A percentile compares a stretch with the other conserved stretches of the same genome.
Evolutionary conservation across 1,140 invertebrate species (phyloP).

Genomic region (Hesperophylax magnus): DNA sequence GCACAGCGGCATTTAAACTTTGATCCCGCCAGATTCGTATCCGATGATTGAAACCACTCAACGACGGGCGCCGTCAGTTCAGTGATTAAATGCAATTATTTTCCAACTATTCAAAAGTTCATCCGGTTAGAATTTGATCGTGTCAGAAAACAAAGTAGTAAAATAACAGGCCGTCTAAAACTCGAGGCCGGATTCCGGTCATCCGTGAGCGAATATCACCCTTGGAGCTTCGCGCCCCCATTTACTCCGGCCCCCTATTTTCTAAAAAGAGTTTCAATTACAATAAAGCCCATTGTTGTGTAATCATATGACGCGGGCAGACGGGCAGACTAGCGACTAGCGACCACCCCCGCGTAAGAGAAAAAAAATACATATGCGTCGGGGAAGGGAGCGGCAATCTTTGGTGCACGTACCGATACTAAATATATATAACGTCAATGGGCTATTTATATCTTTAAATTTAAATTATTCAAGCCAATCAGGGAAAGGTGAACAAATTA

Average conservation of each 20-base stretch:
- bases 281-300: conserved; percentile 58
- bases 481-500: too few relatives aligned
- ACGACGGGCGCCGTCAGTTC: too few relatives aligned
- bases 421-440: too few relatives aligned
- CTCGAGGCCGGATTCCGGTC: not conserved
- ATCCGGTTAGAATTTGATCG: not conserved
- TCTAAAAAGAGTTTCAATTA: conserved; percentile 57
- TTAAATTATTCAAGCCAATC: too few relatives aligned
- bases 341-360: conserved; percentile 47
- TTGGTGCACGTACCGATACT: too few relatives aligned
- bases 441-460: too few relatives aligned
- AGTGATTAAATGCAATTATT: not conserved
- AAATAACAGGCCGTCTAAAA: not conserved
- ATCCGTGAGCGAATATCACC: not conserved
- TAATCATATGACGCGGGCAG: conserved; percentile 56
- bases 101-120: not conserved
- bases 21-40: too few relatives aligned
- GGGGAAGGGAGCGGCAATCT: conserved; percentile 12
- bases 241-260: conserved; percentile 9
- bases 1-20: too few relatives aligned
- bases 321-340: conserved; percentile 14
- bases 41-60: too few relatives aligned
- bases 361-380: conserved; percentile 55
- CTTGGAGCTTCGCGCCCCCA: conserved; percentile 28
- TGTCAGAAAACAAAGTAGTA: not conserved